phyloP scores from a whole-genome alignment of 2,888 invertebrate genomes.

The Nemotelus nigrinus region DNA sequence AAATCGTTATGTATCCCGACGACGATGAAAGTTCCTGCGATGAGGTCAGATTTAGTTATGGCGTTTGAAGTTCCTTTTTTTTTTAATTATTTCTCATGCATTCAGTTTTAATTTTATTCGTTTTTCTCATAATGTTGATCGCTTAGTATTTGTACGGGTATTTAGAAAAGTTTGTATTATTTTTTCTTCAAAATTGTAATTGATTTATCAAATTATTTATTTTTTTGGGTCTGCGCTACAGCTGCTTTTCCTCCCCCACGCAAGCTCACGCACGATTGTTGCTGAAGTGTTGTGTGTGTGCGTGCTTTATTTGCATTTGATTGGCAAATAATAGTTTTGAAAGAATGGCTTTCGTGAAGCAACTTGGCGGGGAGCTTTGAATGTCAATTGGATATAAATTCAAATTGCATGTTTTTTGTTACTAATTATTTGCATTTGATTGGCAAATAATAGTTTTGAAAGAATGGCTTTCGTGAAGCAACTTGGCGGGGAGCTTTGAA shows the following conservation, averaged over 20 bases:
- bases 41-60: constrained; percentile 63
- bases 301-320: not conserved
- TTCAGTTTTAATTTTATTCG: constrained; percentile 44
- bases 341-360: not conserved
- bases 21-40: constrained; percentile 76
- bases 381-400: constrained; percentile 13
- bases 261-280: constrained; percentile 9
- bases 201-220: not conserved
- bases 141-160: not conserved
- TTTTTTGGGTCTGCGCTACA: constrained; percentile 1
- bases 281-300: constrained; percentile 5
- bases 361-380: not conserved
- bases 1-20: constrained; percentile 88
- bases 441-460: no score
- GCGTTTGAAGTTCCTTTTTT: constrained; percentile 42
- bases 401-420: constrained; percentile 6
- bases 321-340: no score
- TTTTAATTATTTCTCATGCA: constrained; percentile 44
- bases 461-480: not conserved
- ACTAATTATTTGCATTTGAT: not conserved
- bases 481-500: not conserved
- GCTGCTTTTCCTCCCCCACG: constrained; percentile 32
- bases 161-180: not conserved
- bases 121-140: constrained; percentile 45
- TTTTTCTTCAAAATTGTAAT: not conserved